Conservation (phyloP, 2,797 vertebrate genomes). For the Sandelia bainsii region DNA sequence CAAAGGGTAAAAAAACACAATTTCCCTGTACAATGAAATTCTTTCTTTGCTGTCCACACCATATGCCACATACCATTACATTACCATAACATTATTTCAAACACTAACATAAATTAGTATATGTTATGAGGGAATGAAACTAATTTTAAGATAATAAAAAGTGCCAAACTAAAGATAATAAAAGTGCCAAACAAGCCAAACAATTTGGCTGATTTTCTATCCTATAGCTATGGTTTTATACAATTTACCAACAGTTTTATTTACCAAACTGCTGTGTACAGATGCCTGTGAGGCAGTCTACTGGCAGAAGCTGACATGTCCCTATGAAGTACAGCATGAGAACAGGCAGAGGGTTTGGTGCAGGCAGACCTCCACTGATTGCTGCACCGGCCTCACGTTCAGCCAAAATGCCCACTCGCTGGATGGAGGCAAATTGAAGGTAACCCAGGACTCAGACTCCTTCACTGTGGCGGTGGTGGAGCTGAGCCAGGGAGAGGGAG, state of each 20-base stretch:
- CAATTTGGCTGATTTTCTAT: neutral
- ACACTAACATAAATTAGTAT: neutral
- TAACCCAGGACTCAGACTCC: slow-evolving; percentile 38
- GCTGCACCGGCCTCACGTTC: slow-evolving; percentile 69
- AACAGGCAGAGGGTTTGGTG: slow-evolving; percentile 66
- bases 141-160: too few species aligned
- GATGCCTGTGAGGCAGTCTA: slow-evolving; percentile 31
- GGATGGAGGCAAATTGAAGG: slow-evolving; percentile 38
- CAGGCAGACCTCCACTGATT: slow-evolving; percentile 49
- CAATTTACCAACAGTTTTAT: neutral
- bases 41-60: too few species aligned
- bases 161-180: neutral
- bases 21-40: too few species aligned
- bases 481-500: slow-evolving; percentile 44
- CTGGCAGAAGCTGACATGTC: slow-evolving; percentile 56
- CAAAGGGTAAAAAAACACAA: too few species aligned
- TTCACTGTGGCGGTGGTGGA: slow-evolving; percentile 56
- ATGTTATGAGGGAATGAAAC: neutral
- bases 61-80: too few species aligned
- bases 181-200: too few species aligned
- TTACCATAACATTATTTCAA: too few species aligned
- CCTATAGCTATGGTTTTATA: neutral
- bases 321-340: slow-evolving; percentile 21
- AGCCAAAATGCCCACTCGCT: fast-evolving
- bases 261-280: slow-evolving; percentile 22